Evolutionary conservation across 2,888 invertebrate genomes (phyloP), one percentile per base, ranked within the genome.

Genomic region (Anthrax anthrax): DNA sequence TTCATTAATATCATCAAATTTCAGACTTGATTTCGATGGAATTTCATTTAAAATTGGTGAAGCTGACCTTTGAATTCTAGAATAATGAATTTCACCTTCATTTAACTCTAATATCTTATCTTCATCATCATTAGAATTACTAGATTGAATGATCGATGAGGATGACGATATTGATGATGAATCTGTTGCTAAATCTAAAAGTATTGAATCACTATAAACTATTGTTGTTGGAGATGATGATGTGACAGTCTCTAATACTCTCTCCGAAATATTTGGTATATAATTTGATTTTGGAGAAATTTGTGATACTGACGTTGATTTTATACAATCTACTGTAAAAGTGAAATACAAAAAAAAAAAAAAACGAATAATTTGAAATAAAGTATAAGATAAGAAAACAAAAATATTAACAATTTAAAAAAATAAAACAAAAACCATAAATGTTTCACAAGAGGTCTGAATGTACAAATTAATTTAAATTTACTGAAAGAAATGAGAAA

Each of bases 281-380:
- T 50, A 60, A 4, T 65, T 71, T 1, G 81, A 81, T 60, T 79
- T 81, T 53, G 81, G 81, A 53, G 81, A 81, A 49, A 81, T 71
- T 61, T 80, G 81, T 3, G 81, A 80, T 67, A 81, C 76, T 39
- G 76, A 72, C 17, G 55, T 27, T 18, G 46, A 41, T 37, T 46
- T 41, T 1, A 37, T 27, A n/a, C 42, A 37, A 2, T 37, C 46
- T 46, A 38, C 10, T 10, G 17, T 17, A 38, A 38, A 18, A 17
- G 17, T n/a, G 36, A 13, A 45, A 37, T 32, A 34, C 32, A 19
- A 44, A 9, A 40, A 19, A 12, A 40, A 19, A 18, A 23, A n/a
- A n/a, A n/a, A n/a, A n/a, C n/a, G n/a, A n/a, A n/a, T n/a, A n/a
- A n/a, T n/a, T n/a, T n/a, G n/a, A n/a, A n/a, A n/a, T n/a, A n/a